A percentile compares a stretch with the other conserved stretches of the same genome.
Conservation (phyloP, 1,140 invertebrate genomes). For the Berghia stephanieae region DNA sequence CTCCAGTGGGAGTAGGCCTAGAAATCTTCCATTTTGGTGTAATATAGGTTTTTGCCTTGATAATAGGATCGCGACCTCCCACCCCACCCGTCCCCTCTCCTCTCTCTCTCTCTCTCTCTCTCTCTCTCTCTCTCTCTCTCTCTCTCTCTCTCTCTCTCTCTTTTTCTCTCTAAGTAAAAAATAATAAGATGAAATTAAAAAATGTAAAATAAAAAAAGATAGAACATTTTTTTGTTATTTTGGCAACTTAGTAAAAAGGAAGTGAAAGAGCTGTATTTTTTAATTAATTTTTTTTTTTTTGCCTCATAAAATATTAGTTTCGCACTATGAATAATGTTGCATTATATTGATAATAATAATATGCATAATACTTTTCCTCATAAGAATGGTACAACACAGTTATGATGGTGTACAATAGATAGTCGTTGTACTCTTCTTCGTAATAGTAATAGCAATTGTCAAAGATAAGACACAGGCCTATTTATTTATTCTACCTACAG, state of each 20-base stretch:
- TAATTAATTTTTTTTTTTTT: not conserved
- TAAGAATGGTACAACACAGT: too few relatives aligned
- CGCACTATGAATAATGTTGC: not conserved
- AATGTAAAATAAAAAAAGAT: not conserved
- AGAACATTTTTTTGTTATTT: not conserved
- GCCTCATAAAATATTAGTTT: not conserved
- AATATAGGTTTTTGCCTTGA: not conserved
- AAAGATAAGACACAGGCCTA: not conserved
- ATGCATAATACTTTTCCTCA: too few relatives aligned
- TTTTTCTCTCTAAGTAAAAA: not conserved
- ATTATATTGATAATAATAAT: too few relatives aligned
- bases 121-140: not conserved
- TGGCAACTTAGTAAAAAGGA: not conserved
- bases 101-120: not conserved
- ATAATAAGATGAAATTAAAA: not conserved
- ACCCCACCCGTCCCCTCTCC: not conserved
- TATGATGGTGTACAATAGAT: too few relatives aligned
- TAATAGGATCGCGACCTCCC: not conserved
- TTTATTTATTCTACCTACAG: not conserved
- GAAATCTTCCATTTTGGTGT: not conserved
- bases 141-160: conserved; percentile 12
- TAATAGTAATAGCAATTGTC: not conserved
- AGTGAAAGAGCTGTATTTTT: not conserved
- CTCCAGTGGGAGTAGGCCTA: not conserved
- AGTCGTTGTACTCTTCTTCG: not conserved